phyloP scores from a whole-genome alignment of 2,797 vertebrate species.

The Phrynocephalus forsythii region DNA sequence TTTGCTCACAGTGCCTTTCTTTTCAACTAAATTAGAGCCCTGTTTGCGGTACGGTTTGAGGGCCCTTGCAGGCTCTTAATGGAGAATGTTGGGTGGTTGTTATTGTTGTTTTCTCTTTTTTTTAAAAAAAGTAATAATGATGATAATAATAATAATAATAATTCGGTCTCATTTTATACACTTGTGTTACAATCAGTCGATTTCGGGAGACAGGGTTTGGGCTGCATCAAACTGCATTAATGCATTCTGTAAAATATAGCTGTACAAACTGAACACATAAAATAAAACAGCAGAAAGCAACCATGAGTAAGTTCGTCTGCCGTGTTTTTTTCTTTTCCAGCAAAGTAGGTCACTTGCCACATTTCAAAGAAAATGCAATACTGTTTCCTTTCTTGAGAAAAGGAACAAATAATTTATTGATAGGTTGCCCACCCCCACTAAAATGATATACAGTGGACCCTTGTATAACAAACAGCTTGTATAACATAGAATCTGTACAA shows the following conservation, averaged over 20 bases:
- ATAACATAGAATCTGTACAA: no score
- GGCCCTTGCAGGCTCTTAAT: constrained; percentile 74
- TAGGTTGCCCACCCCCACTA: no score
- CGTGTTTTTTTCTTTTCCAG: background rate
- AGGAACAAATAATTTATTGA: no score
- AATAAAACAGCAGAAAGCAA: constrained; percentile 88
- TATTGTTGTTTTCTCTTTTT: constrained; percentile 30
- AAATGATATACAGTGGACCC: no score
- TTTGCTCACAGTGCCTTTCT: constrained; percentile 86
- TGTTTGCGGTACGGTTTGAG: constrained; percentile 80
- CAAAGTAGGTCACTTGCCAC: no score
- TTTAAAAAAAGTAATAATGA: background rate
- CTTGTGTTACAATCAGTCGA: constrained; percentile 87
- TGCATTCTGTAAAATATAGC: constrained; percentile 93
- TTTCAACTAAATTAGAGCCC: constrained; percentile 75
- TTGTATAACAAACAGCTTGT: no score
- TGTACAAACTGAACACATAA: constrained; percentile 95
- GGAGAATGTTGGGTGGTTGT: constrained; percentile 73
- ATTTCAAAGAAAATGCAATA: no score
- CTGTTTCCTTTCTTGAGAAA: no score
- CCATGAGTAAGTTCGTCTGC: constrained; percentile 79
- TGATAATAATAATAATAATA: background rate
- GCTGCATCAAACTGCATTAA: constrained; percentile 92
- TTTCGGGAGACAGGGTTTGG: constrained; percentile 92
- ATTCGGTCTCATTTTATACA: constrained; percentile 80